Conservation (phyloP, 2,888 invertebrate species). For the Graphium colonna region DNA sequence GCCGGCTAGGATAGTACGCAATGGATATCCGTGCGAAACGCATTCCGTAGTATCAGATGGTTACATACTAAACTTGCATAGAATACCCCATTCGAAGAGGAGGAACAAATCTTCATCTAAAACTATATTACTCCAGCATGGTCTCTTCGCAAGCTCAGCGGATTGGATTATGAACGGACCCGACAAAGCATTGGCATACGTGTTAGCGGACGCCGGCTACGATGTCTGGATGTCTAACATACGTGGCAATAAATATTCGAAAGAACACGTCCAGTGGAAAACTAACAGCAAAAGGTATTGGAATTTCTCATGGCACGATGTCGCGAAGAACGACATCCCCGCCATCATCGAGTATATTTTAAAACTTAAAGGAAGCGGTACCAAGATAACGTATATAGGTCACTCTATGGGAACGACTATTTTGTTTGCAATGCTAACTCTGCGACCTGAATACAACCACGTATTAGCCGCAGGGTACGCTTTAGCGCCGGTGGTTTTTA, state of each 20-base stretch:
- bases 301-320: constrained; percentile 92
- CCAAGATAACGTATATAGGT: constrained; percentile 85
- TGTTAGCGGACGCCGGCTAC: constrained; percentile 84
- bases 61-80: constrained; percentile 88
- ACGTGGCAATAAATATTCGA: constrained; percentile 88
- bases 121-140: constrained; percentile 87
- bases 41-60: constrained; percentile 89
- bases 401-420: constrained; percentile 95
- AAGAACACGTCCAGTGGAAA: constrained; percentile 79
- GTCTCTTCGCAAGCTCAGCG: constrained; percentile 87
- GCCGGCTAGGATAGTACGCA: constrained; percentile 59
- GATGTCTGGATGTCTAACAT: constrained; percentile 92
- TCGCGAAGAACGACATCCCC: constrained; percentile 92
- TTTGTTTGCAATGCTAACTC: constrained; percentile 85
- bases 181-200: constrained; percentile 82
- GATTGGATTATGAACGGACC: constrained; percentile 88
- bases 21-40: constrained; percentile 86
- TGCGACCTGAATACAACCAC: constrained; percentile 83
- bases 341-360: constrained; percentile 86
- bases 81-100: constrained; percentile 82
- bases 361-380: constrained; percentile 45
- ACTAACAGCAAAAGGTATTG: constrained; percentile 83
- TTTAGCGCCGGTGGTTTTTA: constrained; percentile 84
- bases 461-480: constrained; percentile 83
- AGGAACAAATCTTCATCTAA: constrained; percentile 42